Conservation (phyloP, 2,797 vertebrate species). For the Heteromormyrus szaboi region DNA sequence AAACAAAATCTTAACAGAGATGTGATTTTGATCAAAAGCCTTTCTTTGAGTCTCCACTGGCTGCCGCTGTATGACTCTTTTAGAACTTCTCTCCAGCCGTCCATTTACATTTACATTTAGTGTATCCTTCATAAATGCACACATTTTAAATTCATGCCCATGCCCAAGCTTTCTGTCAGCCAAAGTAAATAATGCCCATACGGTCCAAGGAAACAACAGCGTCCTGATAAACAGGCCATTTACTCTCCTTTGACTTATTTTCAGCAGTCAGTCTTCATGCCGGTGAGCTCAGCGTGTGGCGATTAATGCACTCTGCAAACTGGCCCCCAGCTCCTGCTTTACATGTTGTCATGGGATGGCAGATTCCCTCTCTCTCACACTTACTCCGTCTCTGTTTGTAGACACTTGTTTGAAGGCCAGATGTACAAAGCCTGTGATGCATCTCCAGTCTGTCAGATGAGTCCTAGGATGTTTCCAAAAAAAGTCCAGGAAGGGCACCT, state of each 20-base stretch:
- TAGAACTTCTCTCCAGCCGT: not conserved
- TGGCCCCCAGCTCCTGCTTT: not conserved
- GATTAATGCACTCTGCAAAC: slow-evolving; percentile 2
- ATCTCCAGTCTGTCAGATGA: not conserved
- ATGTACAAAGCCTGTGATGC: not conserved
- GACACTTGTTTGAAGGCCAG: not conserved
- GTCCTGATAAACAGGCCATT: slow-evolving; percentile 7
- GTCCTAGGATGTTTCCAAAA: not conserved
- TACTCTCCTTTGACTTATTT: slow-evolving; percentile 21
- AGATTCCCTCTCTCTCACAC: not conserved
- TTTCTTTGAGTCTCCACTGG: not conserved
- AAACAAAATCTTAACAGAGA: not conserved
- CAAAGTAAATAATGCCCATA: slow-evolving; percentile 15
- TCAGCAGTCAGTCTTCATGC: slow-evolving; percentile 2
- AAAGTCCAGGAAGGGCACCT: not conserved
- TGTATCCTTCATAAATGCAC: not conserved
- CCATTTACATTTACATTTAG: not conserved
- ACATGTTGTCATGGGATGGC: not conserved
- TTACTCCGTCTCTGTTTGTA: not conserved
- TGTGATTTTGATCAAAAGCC: not conserved
- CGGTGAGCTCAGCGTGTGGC: not conserved
- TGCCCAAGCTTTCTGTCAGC: slow-evolving; percentile 4
- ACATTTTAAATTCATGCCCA: slow-evolving; percentile 13
- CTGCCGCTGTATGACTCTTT: not conserved
- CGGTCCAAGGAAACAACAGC: slow-evolving; percentile 1